phyloP scores from a whole-genome alignment of 2,888 invertebrate genomes.

The Cataglyphis cursor region DNA sequence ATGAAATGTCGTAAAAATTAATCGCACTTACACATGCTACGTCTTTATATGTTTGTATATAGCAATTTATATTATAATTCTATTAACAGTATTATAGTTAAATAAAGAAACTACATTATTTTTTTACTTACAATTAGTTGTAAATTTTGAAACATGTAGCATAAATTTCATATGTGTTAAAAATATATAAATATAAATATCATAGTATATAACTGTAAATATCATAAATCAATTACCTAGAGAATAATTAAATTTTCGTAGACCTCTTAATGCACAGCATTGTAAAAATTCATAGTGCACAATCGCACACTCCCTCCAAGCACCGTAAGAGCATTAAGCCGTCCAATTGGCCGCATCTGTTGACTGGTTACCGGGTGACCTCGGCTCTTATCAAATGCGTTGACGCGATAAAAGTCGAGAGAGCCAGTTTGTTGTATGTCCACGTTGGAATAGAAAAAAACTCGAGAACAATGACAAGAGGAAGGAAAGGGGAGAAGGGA shows the following conservation, averaged over 20 bases:
- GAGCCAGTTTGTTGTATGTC: slow-evolving; percentile 80
- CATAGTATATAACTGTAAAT: background rate
- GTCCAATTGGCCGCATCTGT: slow-evolving; percentile 82
- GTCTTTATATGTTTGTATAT: background rate
- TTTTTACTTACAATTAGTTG: background rate
- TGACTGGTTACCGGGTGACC: slow-evolving; percentile 82
- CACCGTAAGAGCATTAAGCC: slow-evolving; percentile 64
- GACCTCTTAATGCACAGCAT: background rate
- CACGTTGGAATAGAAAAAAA: slow-evolving; percentile 66
- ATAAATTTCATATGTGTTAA: background rate
- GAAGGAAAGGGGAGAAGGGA: slow-evolving; percentile 50
- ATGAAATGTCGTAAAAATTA: background rate
- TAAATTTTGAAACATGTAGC: background rate
- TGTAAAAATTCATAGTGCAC: slow-evolving; percentile 7
- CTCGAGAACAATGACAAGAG: slow-evolving; percentile 8
- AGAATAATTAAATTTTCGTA: background rate
- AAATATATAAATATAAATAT: background rate
- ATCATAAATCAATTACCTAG: background rate
- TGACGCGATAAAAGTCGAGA: slow-evolving; percentile 83
- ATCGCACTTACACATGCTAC: background rate
- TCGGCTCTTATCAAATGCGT: slow-evolving; percentile 83
- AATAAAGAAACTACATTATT: background rate
- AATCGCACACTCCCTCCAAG: slow-evolving; percentile 9
- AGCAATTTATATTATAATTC: background rate
- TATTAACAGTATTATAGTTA: background rate